These are phyloP conservation scores for Tenrec ecaudatus DNA, from an alignment of 2,113 vertebrate species.

Conservation along the genomic window DNA sequence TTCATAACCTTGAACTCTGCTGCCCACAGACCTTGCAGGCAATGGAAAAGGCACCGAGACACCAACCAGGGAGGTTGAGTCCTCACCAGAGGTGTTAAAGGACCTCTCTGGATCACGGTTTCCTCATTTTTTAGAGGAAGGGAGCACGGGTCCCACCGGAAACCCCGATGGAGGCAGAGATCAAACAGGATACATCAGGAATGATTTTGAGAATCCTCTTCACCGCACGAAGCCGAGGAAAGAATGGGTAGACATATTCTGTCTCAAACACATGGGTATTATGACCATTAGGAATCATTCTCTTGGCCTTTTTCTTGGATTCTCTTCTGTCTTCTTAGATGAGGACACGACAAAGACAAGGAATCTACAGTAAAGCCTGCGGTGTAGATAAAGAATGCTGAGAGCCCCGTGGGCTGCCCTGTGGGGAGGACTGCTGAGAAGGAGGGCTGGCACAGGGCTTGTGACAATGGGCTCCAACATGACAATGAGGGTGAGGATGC, in stretches of 20 bases:
- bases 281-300: not conserved
- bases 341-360: not conserved
- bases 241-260: not conserved
- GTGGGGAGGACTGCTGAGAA: too few relatives aligned
- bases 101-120: not conserved
- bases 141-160: not conserved
- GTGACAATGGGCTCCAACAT: too few relatives aligned
- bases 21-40: not conserved
- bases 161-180: not conserved
- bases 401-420: too few relatives aligned
- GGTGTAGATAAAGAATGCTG: too few relatives aligned
- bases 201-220: not conserved
- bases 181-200: not conserved
- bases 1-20: not conserved
- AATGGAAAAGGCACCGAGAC: not conserved
- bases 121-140: not conserved
- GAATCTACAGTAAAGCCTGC: accelerated
- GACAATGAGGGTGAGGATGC: too few relatives aligned
- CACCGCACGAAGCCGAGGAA: not conserved
- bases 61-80: not conserved
- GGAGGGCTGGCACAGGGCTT: too few relatives aligned
- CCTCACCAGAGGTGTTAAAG: not conserved
- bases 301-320: not conserved
- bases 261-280: not conserved
- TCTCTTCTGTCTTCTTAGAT: conserved; percentile 14